A percentile compares a stretch with the other conserved stretches of the same genome.
These are phyloP conservation scores for Drosophila neonasuta DNA, from an alignment of 2,888 invertebrate species.

Conservation along the genomic window DNA sequence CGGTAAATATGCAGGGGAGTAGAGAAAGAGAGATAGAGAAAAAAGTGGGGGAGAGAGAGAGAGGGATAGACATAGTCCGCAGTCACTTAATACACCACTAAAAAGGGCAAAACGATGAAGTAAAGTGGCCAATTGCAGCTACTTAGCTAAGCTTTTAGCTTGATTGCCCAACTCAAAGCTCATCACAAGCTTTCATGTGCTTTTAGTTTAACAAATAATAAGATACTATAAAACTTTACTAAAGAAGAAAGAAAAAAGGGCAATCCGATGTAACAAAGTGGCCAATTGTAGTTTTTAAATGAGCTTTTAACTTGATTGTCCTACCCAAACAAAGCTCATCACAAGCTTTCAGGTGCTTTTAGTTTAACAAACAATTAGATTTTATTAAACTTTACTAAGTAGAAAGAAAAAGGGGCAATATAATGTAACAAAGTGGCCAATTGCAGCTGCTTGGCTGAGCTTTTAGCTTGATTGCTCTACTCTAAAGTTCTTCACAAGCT, in stretches of 20 bases:
- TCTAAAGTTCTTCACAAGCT: neutral
- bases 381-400: too few relatives aligned
- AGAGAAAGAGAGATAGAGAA: constrained; percentile 11
- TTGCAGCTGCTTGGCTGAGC: neutral
- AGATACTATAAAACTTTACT: too few relatives aligned
- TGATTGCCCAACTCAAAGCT: neutral
- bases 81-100: neutral
- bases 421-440: neutral
- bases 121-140: neutral
- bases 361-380: too few relatives aligned
- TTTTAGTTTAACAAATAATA: neutral
- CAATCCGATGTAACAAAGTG: neutral
- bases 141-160: neutral
- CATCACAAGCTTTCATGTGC: constrained; percentile 3
- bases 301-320: constrained; percentile 1
- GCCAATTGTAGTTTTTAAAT: neutral
- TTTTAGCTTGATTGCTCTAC: neutral
- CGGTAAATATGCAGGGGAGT: constrained; percentile 17
- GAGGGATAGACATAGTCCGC: neutral
- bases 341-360: constrained; percentile 6
- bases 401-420: neutral
- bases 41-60: neutral
- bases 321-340: too few relatives aligned
- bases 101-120: neutral
- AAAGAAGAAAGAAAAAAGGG: neutral